Conservation (phyloP, 2,797 vertebrate species). For the Sebastes baramenuke region DNA sequence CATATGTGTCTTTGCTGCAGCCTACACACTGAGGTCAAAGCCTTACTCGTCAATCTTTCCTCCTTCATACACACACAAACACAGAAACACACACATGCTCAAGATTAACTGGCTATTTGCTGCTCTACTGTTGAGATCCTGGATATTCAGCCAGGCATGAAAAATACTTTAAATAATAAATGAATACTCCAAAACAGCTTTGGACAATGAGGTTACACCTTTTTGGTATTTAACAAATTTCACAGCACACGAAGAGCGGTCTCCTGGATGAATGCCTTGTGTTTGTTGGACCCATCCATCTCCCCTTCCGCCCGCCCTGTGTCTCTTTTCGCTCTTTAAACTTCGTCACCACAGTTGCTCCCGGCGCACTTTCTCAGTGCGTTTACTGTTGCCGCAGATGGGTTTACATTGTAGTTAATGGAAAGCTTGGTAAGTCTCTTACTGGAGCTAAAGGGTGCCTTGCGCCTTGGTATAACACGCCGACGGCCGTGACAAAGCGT, state of each 20-base stretch:
- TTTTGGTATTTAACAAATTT: background rate
- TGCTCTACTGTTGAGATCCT: background rate
- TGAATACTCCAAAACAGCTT: background rate
- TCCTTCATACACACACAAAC: background rate
- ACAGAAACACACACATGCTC: background rate
- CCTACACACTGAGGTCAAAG: slow-evolving; percentile 68
- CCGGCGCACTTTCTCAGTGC: fast-evolving
- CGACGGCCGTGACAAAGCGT: no score
- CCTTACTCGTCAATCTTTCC: slow-evolving; percentile 57
- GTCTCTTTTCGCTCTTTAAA: no score
- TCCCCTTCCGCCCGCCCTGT: no score
- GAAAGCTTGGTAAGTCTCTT: no score
- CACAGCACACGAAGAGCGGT: fast-evolving
- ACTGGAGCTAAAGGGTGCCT: no score
- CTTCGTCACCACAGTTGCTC: no score
- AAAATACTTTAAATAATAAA: slow-evolving; percentile 26
- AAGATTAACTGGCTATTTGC: background rate
- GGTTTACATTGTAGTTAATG: no score
- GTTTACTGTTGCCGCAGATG: no score
- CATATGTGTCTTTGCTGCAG: slow-evolving; percentile 66
- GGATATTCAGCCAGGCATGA: background rate
- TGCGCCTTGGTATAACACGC: no score
- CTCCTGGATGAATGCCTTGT: no score
- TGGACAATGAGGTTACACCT: background rate
- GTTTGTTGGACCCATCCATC: no score